Conservation (phyloP, 2,113 vertebrate genomes). For the Choloepus hoffmanni region DNA sequence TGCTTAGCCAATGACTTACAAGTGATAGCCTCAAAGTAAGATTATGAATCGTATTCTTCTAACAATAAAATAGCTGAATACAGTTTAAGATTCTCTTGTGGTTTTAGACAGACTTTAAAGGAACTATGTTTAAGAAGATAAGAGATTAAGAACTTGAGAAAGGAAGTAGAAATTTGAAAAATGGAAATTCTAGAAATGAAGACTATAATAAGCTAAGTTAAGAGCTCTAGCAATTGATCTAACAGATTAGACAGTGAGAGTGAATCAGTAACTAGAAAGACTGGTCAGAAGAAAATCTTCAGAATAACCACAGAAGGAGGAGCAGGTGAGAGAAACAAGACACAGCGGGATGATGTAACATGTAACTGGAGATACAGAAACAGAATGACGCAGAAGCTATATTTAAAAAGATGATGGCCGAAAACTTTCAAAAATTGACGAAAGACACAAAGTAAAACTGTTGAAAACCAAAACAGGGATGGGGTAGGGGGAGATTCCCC, state of each 20-base stretch:
- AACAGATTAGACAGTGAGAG: not conserved
- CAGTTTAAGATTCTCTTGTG: not conserved
- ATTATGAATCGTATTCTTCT: not conserved
- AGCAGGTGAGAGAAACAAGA: not conserved
- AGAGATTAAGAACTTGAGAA: not conserved
- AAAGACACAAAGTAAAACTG: not conserved
- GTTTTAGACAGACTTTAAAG: not conserved
- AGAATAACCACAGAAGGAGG: not conserved
- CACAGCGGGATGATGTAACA: accelerated
- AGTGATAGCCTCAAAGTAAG: not conserved
- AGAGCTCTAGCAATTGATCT: not conserved
- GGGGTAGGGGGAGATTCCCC: too few species aligned
- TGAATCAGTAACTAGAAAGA: not conserved
- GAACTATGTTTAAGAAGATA: not conserved
- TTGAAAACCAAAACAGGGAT: not conserved
- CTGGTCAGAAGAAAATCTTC: not conserved
- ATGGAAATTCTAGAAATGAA: not conserved
- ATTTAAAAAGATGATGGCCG: too few species aligned
- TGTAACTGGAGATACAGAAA: not conserved
- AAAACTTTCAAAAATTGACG: not conserved
- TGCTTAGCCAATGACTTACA: not conserved
- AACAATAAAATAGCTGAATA: not conserved
- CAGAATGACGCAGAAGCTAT: not conserved
- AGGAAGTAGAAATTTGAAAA: not conserved
- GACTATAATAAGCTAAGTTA: not conserved